Conservation (phyloP, 2,888 invertebrate species). For the Oxytorus armatus region DNA sequence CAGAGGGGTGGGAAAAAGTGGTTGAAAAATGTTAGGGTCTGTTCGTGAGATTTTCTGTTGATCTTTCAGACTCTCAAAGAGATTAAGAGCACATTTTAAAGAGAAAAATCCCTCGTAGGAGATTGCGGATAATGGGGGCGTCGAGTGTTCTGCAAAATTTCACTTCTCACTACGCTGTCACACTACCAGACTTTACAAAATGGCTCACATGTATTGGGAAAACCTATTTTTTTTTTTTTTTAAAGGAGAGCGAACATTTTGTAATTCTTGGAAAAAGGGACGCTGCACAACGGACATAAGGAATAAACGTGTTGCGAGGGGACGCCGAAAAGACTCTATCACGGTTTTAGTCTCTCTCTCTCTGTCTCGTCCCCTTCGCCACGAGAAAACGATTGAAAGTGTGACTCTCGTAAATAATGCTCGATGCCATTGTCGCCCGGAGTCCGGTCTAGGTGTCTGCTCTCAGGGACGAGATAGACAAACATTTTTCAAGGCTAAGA, state of each 20-base stretch:
- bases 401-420: too few relatives aligned
- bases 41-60: conserved; percentile 22
- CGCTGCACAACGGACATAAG: conserved; percentile 18
- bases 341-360: too few relatives aligned
- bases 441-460: conserved; percentile 35
- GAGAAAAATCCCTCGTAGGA: conserved; percentile 19
- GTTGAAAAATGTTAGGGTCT: not conserved
- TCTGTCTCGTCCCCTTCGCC: too few relatives aligned
- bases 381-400: not conserved
- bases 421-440: too few relatives aligned
- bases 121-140: not conserved
- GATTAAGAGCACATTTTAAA: conserved; percentile 52
- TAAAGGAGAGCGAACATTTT: not conserved
- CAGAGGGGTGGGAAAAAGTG: conserved; percentile 15
- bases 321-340: too few relatives aligned
- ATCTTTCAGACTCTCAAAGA: conserved; percentile 42
- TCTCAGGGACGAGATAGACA: conserved; percentile 16
- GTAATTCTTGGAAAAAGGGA: conserved; percentile 49
- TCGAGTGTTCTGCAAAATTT: conserved; percentile 62
- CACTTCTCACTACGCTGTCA: conserved; percentile 40
- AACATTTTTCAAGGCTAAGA: conserved; percentile 17
- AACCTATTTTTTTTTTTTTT: not conserved
- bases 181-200: not conserved
- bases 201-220: conserved; percentile 7
- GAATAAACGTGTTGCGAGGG: not conserved